Evolutionary conservation across 2,888 invertebrate species (phyloP), one percentile per base, ranked within the genome.

Genomic region (Trachelus stipa): DNA sequence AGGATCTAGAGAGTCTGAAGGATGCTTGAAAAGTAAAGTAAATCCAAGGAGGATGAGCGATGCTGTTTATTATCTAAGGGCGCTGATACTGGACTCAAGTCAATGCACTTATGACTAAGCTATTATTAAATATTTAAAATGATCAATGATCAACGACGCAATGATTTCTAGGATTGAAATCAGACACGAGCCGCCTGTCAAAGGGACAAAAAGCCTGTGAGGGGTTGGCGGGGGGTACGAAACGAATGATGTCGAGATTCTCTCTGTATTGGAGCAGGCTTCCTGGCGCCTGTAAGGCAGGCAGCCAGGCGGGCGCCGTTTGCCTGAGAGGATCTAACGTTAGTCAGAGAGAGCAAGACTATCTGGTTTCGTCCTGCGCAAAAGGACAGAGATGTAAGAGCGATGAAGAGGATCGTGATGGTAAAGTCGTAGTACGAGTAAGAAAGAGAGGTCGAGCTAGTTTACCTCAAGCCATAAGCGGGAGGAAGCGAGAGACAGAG

Each of bases 251-350:
- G 86, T 83, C 84, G 82, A 80, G 81, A 80, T 84, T 83, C 80
- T 77, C 80, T 80, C 76, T 85, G 81, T 71, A 37, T 77, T 76
- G 68, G 86, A 85, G 84, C 86, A 90, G 90, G 90, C 85, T 85
- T 83, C 84, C 85, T 85, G 91, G 91, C 91, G 91, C 91, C 91
- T 88, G 87, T 81, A 85, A 87, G 85, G 89, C 90, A 90, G 91
- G 91, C 90, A 91, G 90, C 90, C 91, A 89, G 91, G 86, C 91
- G 91, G 91, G 91, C 91, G 91, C 91, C 91, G 80, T 73, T 81
- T 88, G 77, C 82, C 86, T 85, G 83, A 88, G 90, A 89, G 90
- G 90, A 89, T 89, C 90, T 88, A 87, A 73, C 86, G 80, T 85
- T 81, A 80, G 79, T 78, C 79, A 78, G 73, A 88, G 79, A 77